Conservation (phyloP, 2,113 vertebrate species). For the Atractosteus spatula region DNA sequence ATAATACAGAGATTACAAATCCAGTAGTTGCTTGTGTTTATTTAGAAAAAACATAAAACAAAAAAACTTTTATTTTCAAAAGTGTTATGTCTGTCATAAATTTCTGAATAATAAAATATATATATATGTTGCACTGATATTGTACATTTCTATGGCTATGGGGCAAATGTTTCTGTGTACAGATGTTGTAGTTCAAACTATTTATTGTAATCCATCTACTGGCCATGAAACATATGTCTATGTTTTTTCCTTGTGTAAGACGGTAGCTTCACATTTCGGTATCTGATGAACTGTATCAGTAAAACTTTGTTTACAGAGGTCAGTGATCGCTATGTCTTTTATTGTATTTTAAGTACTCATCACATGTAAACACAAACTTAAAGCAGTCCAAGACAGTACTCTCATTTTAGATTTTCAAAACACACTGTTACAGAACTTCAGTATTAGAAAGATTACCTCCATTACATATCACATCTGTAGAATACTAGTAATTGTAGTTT, state of each 20-base stretch:
- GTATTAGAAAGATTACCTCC: no score
- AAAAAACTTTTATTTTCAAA: constrained; percentile 64
- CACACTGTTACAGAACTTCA: no score
- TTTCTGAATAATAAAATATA: constrained; percentile 75
- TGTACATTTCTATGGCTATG: constrained; percentile 93
- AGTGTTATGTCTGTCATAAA: constrained; percentile 70
- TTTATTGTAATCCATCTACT: constrained; percentile 97
- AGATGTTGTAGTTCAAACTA: constrained; percentile 95
- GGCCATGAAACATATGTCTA: constrained; percentile 86
- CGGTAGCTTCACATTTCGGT: constrained; percentile 91
- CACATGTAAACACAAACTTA: no score
- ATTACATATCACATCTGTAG: no score
- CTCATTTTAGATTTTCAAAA: no score
- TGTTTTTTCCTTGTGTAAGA: constrained; percentile 84
- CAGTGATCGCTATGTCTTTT: constrained; percentile 33
- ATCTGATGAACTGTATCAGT: constrained; percentile 93
- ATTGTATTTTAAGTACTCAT: neutral
- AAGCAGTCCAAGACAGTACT: no score
- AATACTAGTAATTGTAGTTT: no score
- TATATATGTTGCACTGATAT: constrained; percentile 90
- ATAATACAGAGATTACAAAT: constrained; percentile 82
- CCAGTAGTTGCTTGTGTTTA: constrained; percentile 88
- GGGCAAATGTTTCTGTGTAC: constrained; percentile 91
- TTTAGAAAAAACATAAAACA: constrained; percentile 60
- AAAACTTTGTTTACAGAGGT: constrained; percentile 93